Conservation (phyloP, 2,888 invertebrate genomes). For the Diaprepes abbreviatus region DNA sequence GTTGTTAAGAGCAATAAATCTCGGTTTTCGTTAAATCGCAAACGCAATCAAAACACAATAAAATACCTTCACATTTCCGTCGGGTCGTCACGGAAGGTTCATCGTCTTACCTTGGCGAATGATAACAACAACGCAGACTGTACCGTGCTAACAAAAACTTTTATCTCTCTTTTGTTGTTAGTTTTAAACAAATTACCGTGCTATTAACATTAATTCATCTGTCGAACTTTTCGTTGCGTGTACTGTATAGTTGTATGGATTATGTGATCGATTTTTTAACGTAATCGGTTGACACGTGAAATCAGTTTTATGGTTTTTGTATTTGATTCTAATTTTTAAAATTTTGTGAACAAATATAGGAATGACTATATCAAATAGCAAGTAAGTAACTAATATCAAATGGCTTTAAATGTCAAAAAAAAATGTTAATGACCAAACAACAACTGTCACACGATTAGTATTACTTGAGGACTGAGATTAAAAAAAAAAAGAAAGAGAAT, state of each 20-base stretch:
- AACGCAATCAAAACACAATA: constrained; percentile 15
- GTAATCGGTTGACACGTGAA: too few species aligned
- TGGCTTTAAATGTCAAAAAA: not conserved
- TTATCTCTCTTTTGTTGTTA: constrained; percentile 24
- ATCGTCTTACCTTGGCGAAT: constrained; percentile 38
- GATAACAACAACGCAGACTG: constrained; percentile 22
- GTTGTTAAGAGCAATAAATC: constrained; percentile 14
- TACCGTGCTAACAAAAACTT: constrained; percentile 12
- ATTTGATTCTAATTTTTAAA: not conserved
- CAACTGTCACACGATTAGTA: too few species aligned
- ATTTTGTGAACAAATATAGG: not conserved
- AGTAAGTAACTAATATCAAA: not conserved
- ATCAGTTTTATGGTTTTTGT: not conserved
- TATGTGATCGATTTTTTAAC: too few species aligned
- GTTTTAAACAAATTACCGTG: constrained; percentile 14
- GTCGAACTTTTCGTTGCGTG: not conserved
- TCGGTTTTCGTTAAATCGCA: constrained; percentile 17
- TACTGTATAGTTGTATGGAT: too few species aligned
- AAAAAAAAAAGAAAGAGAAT: too few species aligned
- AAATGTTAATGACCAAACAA: not conserved
- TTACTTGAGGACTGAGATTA: too few species aligned
- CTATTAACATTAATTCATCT: not conserved
- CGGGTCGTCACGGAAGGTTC: constrained; percentile 27
- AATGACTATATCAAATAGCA: constrained; percentile 2
- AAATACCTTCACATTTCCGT: constrained; percentile 31